Percentiles rank a stretch among this genome's conserved stretches.
These are phyloP conservation scores for Anoura caudifer DNA, from an alignment of 2,113 vertebrate genomes.

Conservation along the genomic window DNA sequence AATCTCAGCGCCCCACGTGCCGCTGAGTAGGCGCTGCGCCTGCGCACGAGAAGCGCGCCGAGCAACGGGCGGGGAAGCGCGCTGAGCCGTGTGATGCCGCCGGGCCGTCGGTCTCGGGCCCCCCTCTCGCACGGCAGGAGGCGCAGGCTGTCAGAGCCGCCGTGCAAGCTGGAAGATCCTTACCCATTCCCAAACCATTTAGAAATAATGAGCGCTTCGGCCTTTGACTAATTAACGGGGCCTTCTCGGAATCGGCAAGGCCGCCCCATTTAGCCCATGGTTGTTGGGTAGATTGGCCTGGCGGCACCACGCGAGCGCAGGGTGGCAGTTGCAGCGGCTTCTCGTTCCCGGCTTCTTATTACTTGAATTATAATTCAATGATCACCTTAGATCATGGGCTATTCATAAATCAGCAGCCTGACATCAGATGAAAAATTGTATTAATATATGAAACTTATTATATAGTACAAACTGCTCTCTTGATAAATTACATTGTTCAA, in stretches of 20 bases:
- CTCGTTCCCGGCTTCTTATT: conserved; percentile 92
- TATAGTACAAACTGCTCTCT: conserved; percentile 99
- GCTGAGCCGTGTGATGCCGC: conserved; percentile 91
- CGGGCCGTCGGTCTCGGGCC: conserved; percentile 87
- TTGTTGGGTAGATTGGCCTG: conserved; percentile 91
- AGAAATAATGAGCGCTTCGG: conserved; percentile 98
- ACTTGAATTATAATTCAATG: conserved; percentile 99
- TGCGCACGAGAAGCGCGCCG: conserved; percentile 89
- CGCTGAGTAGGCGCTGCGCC: conserved; percentile 81
- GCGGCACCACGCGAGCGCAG: conserved; percentile 86
- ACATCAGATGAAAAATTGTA: conserved; percentile 99
- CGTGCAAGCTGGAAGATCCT: conserved; percentile 90
- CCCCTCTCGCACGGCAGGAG: conserved; percentile 87
- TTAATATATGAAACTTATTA: conserved; percentile 99
- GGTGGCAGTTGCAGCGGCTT: conserved; percentile 85
- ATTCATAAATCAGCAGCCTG: conserved; percentile 99
- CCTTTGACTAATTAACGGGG: conserved; percentile 97
- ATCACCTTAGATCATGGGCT: conserved; percentile 99
- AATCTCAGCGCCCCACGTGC: conserved; percentile 83
- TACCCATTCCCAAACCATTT: conserved; percentile 95
- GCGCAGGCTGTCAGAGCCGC: conserved; percentile 86
- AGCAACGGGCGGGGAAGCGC: conserved; percentile 89
- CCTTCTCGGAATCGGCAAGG: conserved; percentile 91
- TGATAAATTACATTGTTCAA: conserved; percentile 99
- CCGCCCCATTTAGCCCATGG: conserved; percentile 90